phyloP scores from a whole-genome alignment of 2,113 vertebrate genomes.

The Otus sunia region DNA sequence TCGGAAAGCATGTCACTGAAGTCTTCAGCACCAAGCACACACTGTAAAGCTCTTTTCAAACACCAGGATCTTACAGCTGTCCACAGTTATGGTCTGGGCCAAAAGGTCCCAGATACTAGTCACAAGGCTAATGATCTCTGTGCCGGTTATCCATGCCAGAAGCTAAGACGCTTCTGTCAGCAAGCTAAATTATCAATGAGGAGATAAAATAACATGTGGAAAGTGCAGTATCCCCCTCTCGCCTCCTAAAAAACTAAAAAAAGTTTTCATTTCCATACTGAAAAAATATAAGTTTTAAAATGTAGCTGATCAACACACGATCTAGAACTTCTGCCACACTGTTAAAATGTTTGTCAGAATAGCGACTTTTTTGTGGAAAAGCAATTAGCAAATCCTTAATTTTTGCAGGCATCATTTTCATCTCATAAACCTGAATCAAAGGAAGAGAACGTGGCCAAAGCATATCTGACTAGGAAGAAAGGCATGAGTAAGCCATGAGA shows the following conservation, averaged over 20 bases:
- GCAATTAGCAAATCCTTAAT: background rate
- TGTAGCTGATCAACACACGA: background rate
- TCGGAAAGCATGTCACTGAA: background rate
- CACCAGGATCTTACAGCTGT: background rate
- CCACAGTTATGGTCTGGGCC: background rate
- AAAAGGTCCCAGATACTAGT: background rate
- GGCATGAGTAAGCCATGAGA: background rate
- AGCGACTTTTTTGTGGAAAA: background rate
- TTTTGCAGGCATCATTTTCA: background rate
- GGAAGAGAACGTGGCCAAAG: fast-evolving
- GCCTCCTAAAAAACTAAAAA: background rate
- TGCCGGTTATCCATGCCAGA: background rate
- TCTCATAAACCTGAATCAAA: background rate
- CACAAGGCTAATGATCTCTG: background rate
- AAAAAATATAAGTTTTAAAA: background rate
- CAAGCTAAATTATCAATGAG: background rate
- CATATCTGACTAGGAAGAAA: background rate
- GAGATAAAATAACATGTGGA: background rate
- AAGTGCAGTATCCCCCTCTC: background rate
- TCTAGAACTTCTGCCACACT: background rate
- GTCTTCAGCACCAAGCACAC: background rate
- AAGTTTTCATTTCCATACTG: background rate
- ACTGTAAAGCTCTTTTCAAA: background rate
- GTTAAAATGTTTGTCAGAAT: background rate
- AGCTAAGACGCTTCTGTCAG: background rate